phyloP scores from a whole-genome alignment of 1,140 invertebrate species.

The Ruditapes philippinarum region DNA sequence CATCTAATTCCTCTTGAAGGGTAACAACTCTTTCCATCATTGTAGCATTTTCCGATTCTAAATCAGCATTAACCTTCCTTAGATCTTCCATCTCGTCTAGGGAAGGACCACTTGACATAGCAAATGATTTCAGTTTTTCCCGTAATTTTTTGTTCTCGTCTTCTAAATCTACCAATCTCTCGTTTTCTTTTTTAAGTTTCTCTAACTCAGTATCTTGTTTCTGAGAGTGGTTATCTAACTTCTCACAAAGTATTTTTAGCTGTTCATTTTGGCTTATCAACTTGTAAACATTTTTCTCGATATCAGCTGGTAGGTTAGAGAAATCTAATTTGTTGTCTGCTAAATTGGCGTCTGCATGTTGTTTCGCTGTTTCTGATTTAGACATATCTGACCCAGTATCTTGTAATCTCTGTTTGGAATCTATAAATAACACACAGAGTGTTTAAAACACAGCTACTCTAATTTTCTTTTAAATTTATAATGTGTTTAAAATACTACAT shows the following conservation, averaged over 20 bases:
- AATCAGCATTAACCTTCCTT: conserved; percentile 49
- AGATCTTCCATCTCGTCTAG: conserved; percentile 15
- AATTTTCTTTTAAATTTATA: too few relatives aligned
- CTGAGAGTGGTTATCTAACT: conserved; percentile 48
- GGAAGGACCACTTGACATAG: not conserved
- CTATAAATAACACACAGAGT: too few relatives aligned
- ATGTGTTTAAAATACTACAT: too few relatives aligned
- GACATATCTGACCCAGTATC: too few relatives aligned
- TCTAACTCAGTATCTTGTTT: conserved; percentile 49
- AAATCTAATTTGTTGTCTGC: not conserved
- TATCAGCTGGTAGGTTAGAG: not conserved
- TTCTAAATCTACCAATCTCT: conserved; percentile 32
- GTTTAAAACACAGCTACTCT: too few relatives aligned
- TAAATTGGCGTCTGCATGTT: too few relatives aligned
- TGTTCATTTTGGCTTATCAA: conserved; percentile 39
- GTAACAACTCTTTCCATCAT: conserved; percentile 68
- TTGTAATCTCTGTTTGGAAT: too few relatives aligned
- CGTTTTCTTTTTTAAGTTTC: not conserved
- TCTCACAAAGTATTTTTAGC: conserved; percentile 46
- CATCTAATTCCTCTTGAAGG: conserved; percentile 76
- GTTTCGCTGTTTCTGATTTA: too few relatives aligned
- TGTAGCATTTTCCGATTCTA: conserved; percentile 75
- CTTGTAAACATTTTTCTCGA: not conserved
- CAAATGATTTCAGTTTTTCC: conserved; percentile 49
- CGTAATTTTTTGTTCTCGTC: conserved; percentile 26